Evolutionary conservation across 2,888 invertebrate species (phyloP).

Genomic region (Electrophaes corylata): DNA sequence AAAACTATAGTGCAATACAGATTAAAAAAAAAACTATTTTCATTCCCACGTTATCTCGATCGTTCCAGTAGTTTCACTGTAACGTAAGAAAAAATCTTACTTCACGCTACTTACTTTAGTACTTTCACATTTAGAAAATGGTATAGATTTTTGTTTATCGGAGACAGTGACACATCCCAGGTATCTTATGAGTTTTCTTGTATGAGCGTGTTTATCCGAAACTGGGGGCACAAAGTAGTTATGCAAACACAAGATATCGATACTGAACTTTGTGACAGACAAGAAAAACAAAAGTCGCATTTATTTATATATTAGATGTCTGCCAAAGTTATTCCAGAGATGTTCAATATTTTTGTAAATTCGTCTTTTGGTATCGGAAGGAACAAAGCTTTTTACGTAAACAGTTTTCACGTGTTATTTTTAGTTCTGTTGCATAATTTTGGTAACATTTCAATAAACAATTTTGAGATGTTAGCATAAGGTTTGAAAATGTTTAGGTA

Average conservation of each 20-base stretch:
- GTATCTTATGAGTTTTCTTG: constrained; percentile 43
- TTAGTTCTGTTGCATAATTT: no score
- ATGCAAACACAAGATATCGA: constrained; percentile 79
- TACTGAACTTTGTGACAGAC: constrained; percentile 71
- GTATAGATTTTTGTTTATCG: constrained; percentile 47
- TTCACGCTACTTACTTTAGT: background rate
- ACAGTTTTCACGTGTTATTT: no score
- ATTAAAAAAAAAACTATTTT: background rate
- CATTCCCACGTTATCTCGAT: background rate
- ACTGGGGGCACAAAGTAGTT: constrained; percentile 65
- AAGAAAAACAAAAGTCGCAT: constrained; percentile 76
- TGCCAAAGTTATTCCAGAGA: constrained; percentile 24
- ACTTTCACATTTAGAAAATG: background rate
- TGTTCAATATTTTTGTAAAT: constrained; percentile 23
- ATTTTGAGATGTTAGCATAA: no score
- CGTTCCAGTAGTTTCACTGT: background rate
- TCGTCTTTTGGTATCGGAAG: no score
- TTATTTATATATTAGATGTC: constrained; percentile 54
- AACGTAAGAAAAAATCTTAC: no score
- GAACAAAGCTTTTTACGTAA: no score
- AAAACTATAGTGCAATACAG: no score
- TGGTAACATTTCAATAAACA: no score
- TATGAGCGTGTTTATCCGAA: constrained; percentile 66
- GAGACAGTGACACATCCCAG: constrained; percentile 46
- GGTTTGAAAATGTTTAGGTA: no score